These are phyloP conservation scores for Rhizoglyphus robini DNA, from an alignment of 1,140 invertebrate genomes.

Conservation along the genomic window DNA sequence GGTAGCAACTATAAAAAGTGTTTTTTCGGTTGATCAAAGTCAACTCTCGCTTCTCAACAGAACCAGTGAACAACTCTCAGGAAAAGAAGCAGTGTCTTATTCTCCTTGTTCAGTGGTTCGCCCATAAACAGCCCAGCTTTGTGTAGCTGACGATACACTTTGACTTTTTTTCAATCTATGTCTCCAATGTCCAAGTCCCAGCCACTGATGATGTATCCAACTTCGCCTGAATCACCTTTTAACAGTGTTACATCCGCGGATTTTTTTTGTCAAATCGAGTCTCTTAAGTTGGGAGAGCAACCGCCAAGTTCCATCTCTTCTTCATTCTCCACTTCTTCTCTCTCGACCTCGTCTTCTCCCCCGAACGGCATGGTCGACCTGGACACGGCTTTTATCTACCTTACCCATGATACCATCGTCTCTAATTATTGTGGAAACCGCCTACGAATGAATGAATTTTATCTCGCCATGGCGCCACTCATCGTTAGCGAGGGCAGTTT, in stretches of 20 bases:
- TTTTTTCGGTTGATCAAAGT: not conserved
- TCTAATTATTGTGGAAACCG: too few relatives aligned
- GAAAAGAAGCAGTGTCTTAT: not conserved
- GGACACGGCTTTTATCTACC: not conserved
- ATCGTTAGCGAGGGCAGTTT: too few relatives aligned
- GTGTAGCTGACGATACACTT: too few relatives aligned
- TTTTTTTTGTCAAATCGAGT: too few relatives aligned
- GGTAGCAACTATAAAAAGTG: not conserved
- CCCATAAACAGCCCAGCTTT: too few relatives aligned
- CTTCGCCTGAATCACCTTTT: conserved; percentile 19
- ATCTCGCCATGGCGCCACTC: too few relatives aligned
- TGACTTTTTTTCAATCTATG: not conserved
- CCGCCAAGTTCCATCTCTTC: not conserved
- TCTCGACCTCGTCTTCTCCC: not conserved
- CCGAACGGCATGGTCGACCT: not conserved
- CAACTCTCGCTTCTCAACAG: not conserved
- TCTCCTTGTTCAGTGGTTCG: not conserved
- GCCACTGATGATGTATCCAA: conserved; percentile 5
- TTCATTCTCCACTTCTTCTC: conserved; percentile 10
- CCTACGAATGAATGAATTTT: too few relatives aligned
- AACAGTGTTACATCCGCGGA: conserved; percentile 22
- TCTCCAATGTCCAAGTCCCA: not conserved
- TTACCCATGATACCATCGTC: not conserved
- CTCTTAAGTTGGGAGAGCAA: conserved; percentile 15
- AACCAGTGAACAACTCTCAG: not conserved